Evolutionary conservation across 2,888 invertebrate species (phyloP).

Genomic region (Tipula lateralis): DNA sequence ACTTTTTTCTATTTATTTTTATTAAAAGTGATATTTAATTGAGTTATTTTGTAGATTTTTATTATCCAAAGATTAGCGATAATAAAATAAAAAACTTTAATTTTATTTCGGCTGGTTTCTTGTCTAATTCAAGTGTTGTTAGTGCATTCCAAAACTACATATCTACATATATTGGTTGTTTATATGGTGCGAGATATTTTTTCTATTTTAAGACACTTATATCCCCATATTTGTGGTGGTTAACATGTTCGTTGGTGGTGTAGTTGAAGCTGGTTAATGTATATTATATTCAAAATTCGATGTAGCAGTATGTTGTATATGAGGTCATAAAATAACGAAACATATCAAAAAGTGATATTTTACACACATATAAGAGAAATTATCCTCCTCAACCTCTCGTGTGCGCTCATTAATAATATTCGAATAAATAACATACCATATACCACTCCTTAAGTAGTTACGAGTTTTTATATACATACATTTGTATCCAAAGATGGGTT

Average conservation of each 20-base stretch:
- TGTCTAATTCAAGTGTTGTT: no score
- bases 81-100: background rate
- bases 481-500: background rate
- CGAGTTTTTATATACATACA: background rate
- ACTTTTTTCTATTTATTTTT: background rate
- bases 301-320: background rate
- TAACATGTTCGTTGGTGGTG: background rate
- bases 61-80: background rate
- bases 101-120: background rate
- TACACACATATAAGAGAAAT: background rate
- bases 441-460: constrained; percentile 15
- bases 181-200: background rate
- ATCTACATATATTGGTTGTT: background rate
- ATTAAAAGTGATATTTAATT: background rate
- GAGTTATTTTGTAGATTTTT: constrained; percentile 19
- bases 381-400: background rate
- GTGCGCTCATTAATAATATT: background rate
- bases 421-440: background rate
- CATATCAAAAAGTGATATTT: background rate
- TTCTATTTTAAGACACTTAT: background rate
- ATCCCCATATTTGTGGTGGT: background rate
- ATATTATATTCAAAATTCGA: background rate
- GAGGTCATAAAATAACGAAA: background rate
- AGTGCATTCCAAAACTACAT: background rate
- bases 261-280: background rate